Percentiles rank a stretch among this genome's conserved stretches.
Evolutionary conservation across 1,140 invertebrate species (phyloP).

Genomic region (Condylostylus longicornis): DNA sequence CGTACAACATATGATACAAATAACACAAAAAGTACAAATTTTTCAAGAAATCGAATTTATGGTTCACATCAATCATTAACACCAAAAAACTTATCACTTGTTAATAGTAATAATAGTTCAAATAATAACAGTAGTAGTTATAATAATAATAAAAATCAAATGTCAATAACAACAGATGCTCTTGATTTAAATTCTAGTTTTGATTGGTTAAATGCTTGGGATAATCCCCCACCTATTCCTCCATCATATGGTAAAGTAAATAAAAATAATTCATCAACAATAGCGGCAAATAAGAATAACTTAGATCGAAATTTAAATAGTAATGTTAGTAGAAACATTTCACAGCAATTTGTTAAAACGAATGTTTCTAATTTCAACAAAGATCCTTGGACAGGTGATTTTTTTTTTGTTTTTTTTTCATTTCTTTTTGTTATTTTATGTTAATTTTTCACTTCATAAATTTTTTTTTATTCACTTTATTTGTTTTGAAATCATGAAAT

Average conservation of each 20-base stretch:
- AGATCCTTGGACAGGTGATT: slow-evolving; percentile 38
- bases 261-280: background rate
- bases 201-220: slow-evolving; percentile 7
- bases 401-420: slow-evolving; percentile 21
- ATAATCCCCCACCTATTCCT: slow-evolving; percentile 1
- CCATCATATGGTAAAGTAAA: too few relatives aligned
- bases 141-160: too few relatives aligned
- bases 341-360: too few relatives aligned
- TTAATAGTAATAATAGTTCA: background rate
- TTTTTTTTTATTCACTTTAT: too few relatives aligned
- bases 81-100: background rate
- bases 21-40: background rate
- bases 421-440: too few relatives aligned
- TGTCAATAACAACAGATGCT: background rate
- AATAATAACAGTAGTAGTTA: too few relatives aligned
- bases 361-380: too few relatives aligned
- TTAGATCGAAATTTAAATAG: slow-evolving; percentile 4
- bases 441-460: too few relatives aligned
- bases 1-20: slow-evolving; percentile 2
- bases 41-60: slow-evolving; percentile 5
- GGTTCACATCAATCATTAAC: slow-evolving; percentile 5
- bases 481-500: too few relatives aligned
- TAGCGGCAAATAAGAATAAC: background rate
- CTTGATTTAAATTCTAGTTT: background rate
- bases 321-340: too few relatives aligned